Base-by-base conservation (phyloP, 2,797 vertebrate species). In the Zalophus californianus region DNA sequence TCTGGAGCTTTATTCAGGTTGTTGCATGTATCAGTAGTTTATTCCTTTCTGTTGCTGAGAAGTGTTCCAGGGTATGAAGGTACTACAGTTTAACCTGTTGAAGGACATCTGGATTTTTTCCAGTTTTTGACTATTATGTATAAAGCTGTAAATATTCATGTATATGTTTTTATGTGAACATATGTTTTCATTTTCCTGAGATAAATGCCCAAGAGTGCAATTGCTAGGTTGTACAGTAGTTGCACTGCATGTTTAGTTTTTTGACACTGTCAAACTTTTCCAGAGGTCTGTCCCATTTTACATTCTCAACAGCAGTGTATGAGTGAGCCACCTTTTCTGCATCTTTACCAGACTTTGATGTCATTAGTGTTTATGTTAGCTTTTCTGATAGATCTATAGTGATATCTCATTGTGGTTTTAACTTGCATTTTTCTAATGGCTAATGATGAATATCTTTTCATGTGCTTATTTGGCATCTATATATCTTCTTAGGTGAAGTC, bases 151-250 rank as follows among this genome's bases (percentile, higher is more conserved):
- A 86, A 66, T 29, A 70, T 89, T 91, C 7, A 3, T 35, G 9
- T 82, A 23, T 38, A 82, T 68, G 66, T 64, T 85, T 96, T 88
- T 95, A 80, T 95, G 75, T 94, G 86, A 95, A 95, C 60, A 88
- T 91, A 35, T 80, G 75, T 94, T 94, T 97, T 96, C 62, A 88
- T 88, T 97, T 96, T 93, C 90, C 54, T 66, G 75, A 58, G 66
- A 25, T 91, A 94, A 91, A 89, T 89, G 78, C 60, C 75, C 35
- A 95, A 60, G 78, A 48, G 70, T 90, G 18, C 7, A 93, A 32
- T 96, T 87, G 50, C 77, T 94, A 70, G 18, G 32, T 82, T 91
- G 13, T 73, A 35, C 72, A 13, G 87, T 72, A 91, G 60, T 89
- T 94, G 9, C 29, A 48, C 38, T 94, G 9, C 38, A 54, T 58